Evolutionary conservation across 1,140 invertebrate species (phyloP).

Genomic region (Stenopsyche tienmushanensis): DNA sequence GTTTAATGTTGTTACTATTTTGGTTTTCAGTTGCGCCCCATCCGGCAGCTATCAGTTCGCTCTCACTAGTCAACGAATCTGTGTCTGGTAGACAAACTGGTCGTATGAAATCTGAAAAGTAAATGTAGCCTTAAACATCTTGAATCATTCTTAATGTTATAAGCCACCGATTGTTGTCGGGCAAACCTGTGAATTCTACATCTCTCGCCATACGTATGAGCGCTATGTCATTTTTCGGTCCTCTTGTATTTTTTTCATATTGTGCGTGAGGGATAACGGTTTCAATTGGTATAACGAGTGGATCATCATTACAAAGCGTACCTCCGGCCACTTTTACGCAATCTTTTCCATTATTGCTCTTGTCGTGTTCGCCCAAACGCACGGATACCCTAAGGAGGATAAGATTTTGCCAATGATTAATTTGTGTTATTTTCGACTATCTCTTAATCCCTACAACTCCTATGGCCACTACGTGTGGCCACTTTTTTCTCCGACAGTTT

Average conservation of each 20-base stretch:
- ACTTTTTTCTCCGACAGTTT: no score
- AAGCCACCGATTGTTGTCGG: slow-evolving; percentile 41
- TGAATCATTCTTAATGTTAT: no score
- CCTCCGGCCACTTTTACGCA: slow-evolving; percentile 46
- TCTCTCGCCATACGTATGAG: slow-evolving; percentile 49
- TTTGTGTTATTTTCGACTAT: no score
- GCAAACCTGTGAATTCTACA: no score
- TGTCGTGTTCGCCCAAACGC: slow-evolving; percentile 57
- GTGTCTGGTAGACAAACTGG: slow-evolving; percentile 25
- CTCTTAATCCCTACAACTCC: no score
- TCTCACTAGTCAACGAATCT: neutral
- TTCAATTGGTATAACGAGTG: slow-evolving; percentile 46
- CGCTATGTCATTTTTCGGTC: slow-evolving; percentile 54
- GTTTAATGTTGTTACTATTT: slow-evolving; percentile 47
- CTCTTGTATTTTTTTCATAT: slow-evolving; percentile 45
- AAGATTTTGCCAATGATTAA: no score
- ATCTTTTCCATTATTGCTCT: slow-evolving; percentile 45
- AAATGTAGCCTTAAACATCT: no score
- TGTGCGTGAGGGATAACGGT: slow-evolving; percentile 49
- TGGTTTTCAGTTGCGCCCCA: slow-evolving; percentile 62
- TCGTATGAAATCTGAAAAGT: slow-evolving; percentile 28
- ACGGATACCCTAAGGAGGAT: slow-evolving; percentile 46
- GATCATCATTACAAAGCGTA: slow-evolving; percentile 45
- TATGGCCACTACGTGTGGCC: no score
- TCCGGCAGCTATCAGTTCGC: slow-evolving; percentile 53